phyloP scores from a whole-genome alignment of 2,797 vertebrate genomes.

The Vireo griseus region DNA sequence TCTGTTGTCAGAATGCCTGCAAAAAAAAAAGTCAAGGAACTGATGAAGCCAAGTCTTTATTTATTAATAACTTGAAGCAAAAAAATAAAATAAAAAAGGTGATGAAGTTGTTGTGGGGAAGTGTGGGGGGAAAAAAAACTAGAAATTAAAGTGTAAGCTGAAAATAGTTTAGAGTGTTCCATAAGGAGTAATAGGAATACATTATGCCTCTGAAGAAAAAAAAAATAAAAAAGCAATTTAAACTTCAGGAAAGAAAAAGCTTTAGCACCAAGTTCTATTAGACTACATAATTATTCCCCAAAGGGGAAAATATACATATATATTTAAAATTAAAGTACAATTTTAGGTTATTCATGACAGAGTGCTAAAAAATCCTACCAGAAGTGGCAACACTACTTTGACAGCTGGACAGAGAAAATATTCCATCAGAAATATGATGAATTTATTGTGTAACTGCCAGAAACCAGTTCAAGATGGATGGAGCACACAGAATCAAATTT shows the following conservation, averaged over 20 bases:
- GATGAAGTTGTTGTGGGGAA: neutral
- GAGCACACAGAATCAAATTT: neutral
- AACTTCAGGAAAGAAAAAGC: neutral
- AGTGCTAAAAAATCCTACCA: neutral
- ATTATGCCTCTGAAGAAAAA: neutral
- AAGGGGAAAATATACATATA: neutral
- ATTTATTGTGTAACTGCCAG: neutral
- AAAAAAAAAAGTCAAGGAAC: constrained; percentile 1
- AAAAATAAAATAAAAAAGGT: neutral
- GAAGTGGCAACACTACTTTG: neutral
- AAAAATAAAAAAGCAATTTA: neutral
- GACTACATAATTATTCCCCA: constrained; percentile 26
- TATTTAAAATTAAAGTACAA: constrained; percentile 11
- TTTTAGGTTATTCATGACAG: constrained; percentile 29
- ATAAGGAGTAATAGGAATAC: constrained; percentile 7
- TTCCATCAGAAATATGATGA: neutral
- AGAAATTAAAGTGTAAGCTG: neutral
- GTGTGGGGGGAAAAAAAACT: neutral
- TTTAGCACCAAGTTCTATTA: constrained; percentile 23
- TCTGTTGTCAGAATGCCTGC: neutral
- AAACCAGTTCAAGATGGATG: neutral
- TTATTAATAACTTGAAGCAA: neutral
- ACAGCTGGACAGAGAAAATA: neutral
- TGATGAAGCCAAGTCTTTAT: neutral
- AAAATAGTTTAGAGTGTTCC: constrained; percentile 18